Evolutionary conservation across 2,113 vertebrate genomes (phyloP).

Genomic region (Perca fluviatilis): DNA sequence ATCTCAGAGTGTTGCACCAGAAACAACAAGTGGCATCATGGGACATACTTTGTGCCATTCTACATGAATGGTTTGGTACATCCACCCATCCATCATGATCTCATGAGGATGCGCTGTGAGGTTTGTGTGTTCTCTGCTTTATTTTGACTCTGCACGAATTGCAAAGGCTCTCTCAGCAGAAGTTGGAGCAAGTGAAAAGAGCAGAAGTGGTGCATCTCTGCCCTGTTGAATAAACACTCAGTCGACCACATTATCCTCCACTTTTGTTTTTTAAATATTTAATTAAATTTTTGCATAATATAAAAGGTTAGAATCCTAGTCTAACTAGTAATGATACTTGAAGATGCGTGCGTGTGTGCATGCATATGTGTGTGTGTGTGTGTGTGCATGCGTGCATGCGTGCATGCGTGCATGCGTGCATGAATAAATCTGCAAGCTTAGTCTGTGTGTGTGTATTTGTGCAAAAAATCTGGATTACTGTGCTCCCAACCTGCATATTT

Average conservation of each 20-base stretch:
- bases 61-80: constrained; percentile 42
- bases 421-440: neutral
- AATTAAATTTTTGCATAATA: constrained; percentile 58
- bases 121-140: constrained; percentile 32
- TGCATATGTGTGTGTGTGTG: neutral
- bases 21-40: constrained; percentile 40
- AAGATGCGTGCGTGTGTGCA: neutral
- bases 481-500: constrained; percentile 33
- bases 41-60: constrained; percentile 37
- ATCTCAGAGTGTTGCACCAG: constrained; percentile 3
- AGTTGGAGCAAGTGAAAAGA: constrained; percentile 37
- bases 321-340: constrained; percentile 34
- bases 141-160: constrained; percentile 34
- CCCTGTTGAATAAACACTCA: constrained; percentile 54
- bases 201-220: constrained; percentile 35
- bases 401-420: too few relatives aligned
- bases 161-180: constrained; percentile 29
- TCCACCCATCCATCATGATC: constrained; percentile 34
- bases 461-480: constrained; percentile 50
- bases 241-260: constrained; percentile 38
- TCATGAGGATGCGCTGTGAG: constrained; percentile 33
- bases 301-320: constrained; percentile 54
- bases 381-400: too few relatives aligned
- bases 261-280: constrained; percentile 59
- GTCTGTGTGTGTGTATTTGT: neutral